Conservation (phyloP, 2,888 invertebrate species). For the Sympetrum striolatum region DNA sequence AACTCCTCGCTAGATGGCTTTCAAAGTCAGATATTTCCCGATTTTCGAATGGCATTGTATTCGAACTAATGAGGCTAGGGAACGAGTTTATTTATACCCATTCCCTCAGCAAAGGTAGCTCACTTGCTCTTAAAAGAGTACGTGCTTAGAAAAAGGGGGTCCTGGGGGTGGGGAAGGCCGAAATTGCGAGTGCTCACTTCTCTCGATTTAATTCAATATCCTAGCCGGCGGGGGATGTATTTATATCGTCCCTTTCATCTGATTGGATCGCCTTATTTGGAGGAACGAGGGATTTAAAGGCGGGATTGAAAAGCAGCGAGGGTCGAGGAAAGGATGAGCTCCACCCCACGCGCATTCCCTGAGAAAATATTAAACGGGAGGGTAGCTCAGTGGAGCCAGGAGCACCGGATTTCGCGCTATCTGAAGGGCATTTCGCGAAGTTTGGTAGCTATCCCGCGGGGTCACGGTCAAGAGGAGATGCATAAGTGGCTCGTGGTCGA, state of each 20-base stretch:
- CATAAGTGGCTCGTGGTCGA: neutral
- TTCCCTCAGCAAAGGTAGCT: neutral
- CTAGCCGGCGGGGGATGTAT: constrained; percentile 30
- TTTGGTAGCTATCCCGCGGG: neutral
- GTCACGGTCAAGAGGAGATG: neutral
- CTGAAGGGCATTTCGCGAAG: neutral
- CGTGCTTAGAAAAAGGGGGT: neutral
- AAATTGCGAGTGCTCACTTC: constrained; percentile 1
- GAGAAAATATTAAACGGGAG: neutral
- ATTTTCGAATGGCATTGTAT: too few relatives aligned
- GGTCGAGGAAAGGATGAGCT: neutral
- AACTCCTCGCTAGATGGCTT: too few relatives aligned
- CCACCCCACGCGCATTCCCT: neutral
- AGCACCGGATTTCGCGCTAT: neutral
- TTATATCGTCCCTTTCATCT: constrained; percentile 31
- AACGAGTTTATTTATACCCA: too few relatives aligned
- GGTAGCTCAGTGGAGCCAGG: neutral
- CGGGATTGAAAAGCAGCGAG: constrained; percentile 19
- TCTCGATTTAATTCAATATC: constrained; percentile 34
- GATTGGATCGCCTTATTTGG: constrained; percentile 36
- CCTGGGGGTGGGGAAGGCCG: neutral
- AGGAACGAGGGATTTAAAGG: neutral
- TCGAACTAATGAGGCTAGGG: too few relatives aligned
- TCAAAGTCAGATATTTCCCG: too few relatives aligned
- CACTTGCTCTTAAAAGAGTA: neutral